phyloP scores from a whole-genome alignment of 2,888 invertebrate genomes.

The Nemoura dubitans region DNA sequence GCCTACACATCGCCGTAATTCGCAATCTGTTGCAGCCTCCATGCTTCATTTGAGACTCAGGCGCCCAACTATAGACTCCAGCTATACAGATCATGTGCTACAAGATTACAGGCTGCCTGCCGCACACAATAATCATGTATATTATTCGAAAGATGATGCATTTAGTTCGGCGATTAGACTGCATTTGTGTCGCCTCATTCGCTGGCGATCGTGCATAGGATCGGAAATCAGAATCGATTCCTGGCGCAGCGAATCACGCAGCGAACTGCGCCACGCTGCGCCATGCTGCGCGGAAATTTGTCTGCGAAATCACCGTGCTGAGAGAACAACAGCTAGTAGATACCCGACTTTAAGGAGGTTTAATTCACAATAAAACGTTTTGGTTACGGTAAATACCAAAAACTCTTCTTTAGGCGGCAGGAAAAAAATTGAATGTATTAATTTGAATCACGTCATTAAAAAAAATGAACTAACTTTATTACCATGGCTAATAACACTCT shows the following conservation, averaged over 20 bases:
- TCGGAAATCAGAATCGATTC: not conserved
- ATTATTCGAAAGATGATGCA: constrained; percentile 34
- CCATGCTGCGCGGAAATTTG: not conserved
- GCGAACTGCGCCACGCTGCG: not conserved
- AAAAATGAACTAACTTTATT: not conserved
- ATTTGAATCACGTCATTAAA: not conserved
- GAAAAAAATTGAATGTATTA: not conserved
- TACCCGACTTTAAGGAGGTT: not conserved
- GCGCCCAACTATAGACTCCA: not conserved
- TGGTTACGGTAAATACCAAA: not conserved
- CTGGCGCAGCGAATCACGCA: not conserved
- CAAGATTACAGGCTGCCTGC: not conserved
- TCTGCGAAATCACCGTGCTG: not conserved
- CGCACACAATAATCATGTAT: constrained; percentile 35
- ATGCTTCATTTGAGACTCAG: not conserved
- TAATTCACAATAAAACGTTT: not conserved
- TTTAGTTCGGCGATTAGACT: constrained; percentile 25
- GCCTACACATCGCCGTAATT: not conserved
- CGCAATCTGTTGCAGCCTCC: not conserved
- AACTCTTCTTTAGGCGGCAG: constrained; percentile 7
- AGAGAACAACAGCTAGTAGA: not conserved
- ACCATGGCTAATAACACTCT: constrained; percentile 12
- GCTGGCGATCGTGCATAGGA: not conserved
- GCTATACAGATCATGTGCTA: not conserved
- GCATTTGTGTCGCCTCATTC: constrained; percentile 24